Evolutionary conservation across 1,140 invertebrate species (phyloP).

Genomic region (Drosophila nasuta): DNA sequence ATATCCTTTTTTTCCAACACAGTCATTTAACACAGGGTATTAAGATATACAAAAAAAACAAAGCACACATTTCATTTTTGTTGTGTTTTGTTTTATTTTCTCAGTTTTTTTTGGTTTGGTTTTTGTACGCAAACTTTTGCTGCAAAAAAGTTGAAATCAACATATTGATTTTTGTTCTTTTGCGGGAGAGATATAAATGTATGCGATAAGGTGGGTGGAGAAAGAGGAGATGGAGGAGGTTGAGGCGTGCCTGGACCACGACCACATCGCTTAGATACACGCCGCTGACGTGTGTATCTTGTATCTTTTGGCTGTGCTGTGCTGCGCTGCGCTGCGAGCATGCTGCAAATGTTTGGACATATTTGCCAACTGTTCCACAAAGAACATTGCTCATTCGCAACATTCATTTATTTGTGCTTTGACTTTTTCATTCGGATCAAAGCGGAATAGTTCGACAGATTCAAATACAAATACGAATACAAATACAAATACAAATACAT

Average conservation of each 20-base stretch:
- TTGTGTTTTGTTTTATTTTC: constrained; percentile 17
- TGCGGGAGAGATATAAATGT: constrained; percentile 7
- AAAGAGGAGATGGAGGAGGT: background rate
- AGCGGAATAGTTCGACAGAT: constrained; percentile 27
- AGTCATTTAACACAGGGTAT: constrained; percentile 15
- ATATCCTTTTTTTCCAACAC: background rate
- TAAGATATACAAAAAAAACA: constrained; percentile 8
- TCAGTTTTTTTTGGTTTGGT: constrained; percentile 24
- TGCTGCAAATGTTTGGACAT: constrained; percentile 57
- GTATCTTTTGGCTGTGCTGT: constrained; percentile 36
- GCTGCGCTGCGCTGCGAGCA: background rate
- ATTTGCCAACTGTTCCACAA: constrained; percentile 61
- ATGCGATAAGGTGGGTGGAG: no score
- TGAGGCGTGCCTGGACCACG: constrained; percentile 51
- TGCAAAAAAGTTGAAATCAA: constrained; percentile 75
- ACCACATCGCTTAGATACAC: constrained; percentile 54
- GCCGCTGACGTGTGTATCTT: constrained; percentile 78
- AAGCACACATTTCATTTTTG: constrained; percentile 21
- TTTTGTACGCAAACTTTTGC: constrained; percentile 32
- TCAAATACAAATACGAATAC: constrained; percentile 4
- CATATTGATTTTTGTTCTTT: constrained; percentile 79
- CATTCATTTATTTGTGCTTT: constrained; percentile 68
- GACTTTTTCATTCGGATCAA: constrained; percentile 28
- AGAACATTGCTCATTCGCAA: constrained; percentile 56
- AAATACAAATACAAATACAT: background rate